Conservation (phyloP, 2,113 vertebrate species). For the Archocentrus centrarchus region DNA sequence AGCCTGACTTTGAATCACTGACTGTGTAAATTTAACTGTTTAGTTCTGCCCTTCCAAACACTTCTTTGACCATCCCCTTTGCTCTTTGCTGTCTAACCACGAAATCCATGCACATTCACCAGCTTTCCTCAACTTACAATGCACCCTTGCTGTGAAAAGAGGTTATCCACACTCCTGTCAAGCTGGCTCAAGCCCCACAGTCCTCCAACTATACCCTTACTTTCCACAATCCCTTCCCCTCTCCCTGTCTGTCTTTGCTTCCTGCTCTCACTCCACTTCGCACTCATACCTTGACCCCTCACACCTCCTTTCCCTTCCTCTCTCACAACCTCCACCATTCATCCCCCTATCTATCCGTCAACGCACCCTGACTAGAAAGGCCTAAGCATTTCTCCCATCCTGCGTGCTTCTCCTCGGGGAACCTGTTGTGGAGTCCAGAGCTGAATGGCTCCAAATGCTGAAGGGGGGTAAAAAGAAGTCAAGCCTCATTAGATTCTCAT, state of each 20-base stretch:
- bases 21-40: constrained; percentile 32
- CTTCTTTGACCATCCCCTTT: constrained; percentile 32
- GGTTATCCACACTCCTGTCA: constrained; percentile 46
- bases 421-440: constrained; percentile 81
- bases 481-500: constrained; percentile 96
- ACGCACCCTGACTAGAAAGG: constrained; percentile 78
- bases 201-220: constrained; percentile 8
- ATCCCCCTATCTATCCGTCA: constrained; percentile 83
- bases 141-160: constrained; percentile 35
- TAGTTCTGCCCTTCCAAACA: constrained; percentile 21
- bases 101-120: constrained; percentile 21
- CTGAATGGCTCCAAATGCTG: constrained; percentile 76
- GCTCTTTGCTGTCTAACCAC: constrained; percentile 26
- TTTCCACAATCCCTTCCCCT: constrained; percentile 10
- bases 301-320: constrained; percentile 53
- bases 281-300: constrained; percentile 16
- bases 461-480: constrained; percentile 81
- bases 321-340: constrained; percentile 78
- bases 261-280: constrained; percentile 6
- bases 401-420: constrained; percentile 84
- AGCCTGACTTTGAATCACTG: constrained; percentile 12
- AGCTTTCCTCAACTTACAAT: constrained; percentile 4
- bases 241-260: constrained; percentile 1
- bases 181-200: neutral
- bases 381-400: constrained; percentile 77